phyloP scores from a whole-genome alignment of 2,888 invertebrate genomes.

The Sylvicola fuscatus region DNA sequence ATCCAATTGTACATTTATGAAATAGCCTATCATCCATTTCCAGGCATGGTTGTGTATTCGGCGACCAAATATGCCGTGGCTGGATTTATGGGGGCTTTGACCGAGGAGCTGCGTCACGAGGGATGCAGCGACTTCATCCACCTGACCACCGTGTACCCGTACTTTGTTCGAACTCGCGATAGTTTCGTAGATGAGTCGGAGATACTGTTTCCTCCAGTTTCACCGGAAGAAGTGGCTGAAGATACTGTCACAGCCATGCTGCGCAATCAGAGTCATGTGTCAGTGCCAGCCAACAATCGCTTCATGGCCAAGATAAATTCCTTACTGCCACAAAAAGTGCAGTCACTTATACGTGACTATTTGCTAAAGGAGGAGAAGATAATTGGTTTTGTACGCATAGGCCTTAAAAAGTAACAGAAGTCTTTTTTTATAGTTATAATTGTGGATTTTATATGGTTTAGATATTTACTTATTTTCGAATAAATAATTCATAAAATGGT shows the following conservation, averaged over 20 bases:
- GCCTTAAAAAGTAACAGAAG: no score
- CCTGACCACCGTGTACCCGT: conserved; percentile 24
- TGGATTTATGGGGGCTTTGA: conserved; percentile 21
- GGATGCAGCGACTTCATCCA: conserved; percentile 19
- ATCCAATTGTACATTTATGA: no score
- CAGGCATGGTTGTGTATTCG: conserved; percentile 21
- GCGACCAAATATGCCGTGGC: conserved; percentile 27
- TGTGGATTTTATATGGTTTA: no score
- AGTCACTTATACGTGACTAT: no score
- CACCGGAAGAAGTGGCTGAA: neutral
- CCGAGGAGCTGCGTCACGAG: conserved; percentile 20
- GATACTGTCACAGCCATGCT: neutral
- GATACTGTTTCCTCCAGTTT: neutral
- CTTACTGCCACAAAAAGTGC: no score
- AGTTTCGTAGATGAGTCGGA: conserved; percentile 14
- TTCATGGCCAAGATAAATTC: no score
- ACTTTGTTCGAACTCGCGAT: conserved; percentile 23
- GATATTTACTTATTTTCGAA: no score
- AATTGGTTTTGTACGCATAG: no score
- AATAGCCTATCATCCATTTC: conserved; percentile 17
- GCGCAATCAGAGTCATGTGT: neutral
- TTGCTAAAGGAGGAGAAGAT: no score
- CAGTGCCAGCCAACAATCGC: neutral
- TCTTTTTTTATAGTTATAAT: no score
- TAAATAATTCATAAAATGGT: no score